Evolutionary conservation across 2,113 vertebrate species (phyloP).

Genomic region (Gymnocephalus cernua): DNA sequence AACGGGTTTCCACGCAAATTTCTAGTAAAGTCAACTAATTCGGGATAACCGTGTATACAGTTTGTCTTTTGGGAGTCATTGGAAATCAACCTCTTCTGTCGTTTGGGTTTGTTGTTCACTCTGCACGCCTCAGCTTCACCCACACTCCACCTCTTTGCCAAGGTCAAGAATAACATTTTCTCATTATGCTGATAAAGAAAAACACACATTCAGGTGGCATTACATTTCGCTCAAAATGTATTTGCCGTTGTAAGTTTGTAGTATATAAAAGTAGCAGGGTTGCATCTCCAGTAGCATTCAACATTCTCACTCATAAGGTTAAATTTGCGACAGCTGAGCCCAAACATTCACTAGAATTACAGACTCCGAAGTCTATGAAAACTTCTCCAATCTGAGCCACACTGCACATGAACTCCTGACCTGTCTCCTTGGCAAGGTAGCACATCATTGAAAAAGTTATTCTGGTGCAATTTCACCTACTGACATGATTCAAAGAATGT

Average conservation of each 20-base stretch:
- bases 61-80: too few relatives aligned
- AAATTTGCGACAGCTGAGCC: neutral
- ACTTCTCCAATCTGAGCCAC: neutral
- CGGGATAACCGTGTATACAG: too few relatives aligned
- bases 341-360: neutral
- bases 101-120: too few relatives aligned
- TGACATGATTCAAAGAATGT: neutral
- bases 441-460: conserved; percentile 4
- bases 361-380: neutral
- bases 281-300: neutral
- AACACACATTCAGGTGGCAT: neutral
- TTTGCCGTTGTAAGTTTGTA: neutral
- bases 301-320: neutral
- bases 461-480: neutral
- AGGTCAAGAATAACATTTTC: too few relatives aligned
- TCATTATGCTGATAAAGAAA: neutral
- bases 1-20: too few relatives aligned
- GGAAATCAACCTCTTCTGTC: too few relatives aligned
- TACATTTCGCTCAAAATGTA: neutral
- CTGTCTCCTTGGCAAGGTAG: neutral
- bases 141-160: too few relatives aligned
- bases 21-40: too few relatives aligned
- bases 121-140: too few relatives aligned
- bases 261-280: neutral
- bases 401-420: neutral